phyloP scores from a whole-genome alignment of 2,113 vertebrate species.

The Sitta europaea region DNA sequence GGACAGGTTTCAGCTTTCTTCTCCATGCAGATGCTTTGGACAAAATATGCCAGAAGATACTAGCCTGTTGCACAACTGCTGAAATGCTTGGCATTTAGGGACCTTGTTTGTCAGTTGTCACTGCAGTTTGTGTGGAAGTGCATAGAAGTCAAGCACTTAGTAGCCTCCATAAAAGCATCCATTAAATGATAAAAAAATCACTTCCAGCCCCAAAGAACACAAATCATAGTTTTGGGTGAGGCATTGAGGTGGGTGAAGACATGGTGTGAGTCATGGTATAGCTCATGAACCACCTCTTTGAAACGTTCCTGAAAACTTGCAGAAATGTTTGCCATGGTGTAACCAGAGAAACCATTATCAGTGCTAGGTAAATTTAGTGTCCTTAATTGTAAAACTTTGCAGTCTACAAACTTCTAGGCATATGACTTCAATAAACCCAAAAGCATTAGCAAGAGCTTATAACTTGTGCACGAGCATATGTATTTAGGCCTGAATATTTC shows the following conservation, averaged over 20 bases:
- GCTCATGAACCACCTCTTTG: background rate
- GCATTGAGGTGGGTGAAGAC: background rate
- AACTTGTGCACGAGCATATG: background rate
- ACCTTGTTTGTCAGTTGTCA: background rate
- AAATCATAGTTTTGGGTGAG: background rate
- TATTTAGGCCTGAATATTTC: background rate
- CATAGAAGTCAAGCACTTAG: background rate
- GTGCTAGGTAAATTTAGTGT: background rate
- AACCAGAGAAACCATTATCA: background rate
- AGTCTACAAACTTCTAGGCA: background rate
- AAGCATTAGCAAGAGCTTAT: background rate
- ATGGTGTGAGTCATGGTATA: background rate
- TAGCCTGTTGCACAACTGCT: background rate
- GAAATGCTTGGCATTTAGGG: background rate
- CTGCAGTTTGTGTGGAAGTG: background rate
- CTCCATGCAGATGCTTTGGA: background rate
- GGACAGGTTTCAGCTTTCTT: background rate
- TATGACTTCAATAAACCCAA: background rate
- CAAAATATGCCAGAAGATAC: background rate
- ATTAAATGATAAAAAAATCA: background rate
- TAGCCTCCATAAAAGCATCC: background rate
- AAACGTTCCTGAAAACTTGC: background rate
- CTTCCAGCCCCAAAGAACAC: background rate
- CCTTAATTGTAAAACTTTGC: background rate
- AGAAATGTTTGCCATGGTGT: background rate